These are phyloP conservation scores for Macrotrachela quadricornifera DNA, from an alignment of 1,140 invertebrate genomes.

Conservation along the genomic window DNA sequence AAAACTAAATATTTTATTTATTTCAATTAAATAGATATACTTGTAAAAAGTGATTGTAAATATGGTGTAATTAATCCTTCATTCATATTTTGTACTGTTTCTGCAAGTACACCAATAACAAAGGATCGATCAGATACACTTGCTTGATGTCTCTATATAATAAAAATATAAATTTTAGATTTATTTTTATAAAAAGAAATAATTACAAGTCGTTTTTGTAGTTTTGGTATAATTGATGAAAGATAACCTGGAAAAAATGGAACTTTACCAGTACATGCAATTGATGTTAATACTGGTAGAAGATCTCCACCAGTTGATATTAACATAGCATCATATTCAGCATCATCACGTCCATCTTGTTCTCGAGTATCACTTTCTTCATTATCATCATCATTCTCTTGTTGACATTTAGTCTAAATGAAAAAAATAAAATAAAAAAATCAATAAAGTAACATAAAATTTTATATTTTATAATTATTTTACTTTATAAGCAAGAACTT, in stretches of 20 bases:
- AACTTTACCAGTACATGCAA: constrained; percentile 39
- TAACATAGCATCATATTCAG: constrained; percentile 49
- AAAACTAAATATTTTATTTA: too few relatives aligned
- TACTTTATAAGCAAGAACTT: too few relatives aligned
- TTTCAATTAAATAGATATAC: too few relatives aligned
- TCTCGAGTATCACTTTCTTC: constrained; percentile 26
- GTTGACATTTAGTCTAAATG: constrained; percentile 41
- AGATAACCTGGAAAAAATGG: constrained; percentile 38
- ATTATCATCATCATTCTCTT: constrained; percentile 39
- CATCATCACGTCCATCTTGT: constrained; percentile 29
- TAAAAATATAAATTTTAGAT: background rate
- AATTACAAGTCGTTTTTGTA: constrained; percentile 41
- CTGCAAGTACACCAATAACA: constrained; percentile 47
- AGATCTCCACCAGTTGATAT: constrained; percentile 52
- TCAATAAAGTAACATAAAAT: too few relatives aligned
- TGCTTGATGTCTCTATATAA: constrained; percentile 36
- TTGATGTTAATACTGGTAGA: constrained; percentile 45
- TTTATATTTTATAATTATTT: too few relatives aligned
- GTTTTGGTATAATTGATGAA: constrained; percentile 37
- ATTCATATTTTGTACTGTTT: constrained; percentile 43
- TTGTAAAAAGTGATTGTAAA: too few relatives aligned
- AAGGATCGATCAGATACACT: constrained; percentile 44
- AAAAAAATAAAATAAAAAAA: constrained; percentile 9
- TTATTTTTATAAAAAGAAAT: too few relatives aligned
- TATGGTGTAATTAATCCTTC: constrained; percentile 14